Evolutionary conservation across 2,797 vertebrate species (phyloP).

Genomic region (Arnoldichthys spilopterus): DNA sequence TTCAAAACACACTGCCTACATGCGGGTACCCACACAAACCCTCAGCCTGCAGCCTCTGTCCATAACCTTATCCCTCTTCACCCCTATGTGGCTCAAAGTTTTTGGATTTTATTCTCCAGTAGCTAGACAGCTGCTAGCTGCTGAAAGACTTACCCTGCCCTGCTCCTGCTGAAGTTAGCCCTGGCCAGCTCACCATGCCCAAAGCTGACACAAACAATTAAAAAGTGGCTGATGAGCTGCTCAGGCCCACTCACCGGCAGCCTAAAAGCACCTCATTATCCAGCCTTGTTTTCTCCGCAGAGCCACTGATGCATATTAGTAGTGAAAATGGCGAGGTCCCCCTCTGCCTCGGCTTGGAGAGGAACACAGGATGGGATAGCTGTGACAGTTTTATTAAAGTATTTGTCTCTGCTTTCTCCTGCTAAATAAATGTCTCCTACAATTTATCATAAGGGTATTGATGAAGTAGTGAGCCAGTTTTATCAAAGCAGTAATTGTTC

Average conservation of each 20-base stretch:
- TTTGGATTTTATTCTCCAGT: not conserved
- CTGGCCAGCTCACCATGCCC: not conserved
- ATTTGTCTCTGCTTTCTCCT: constrained; percentile 63
- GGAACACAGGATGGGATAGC: constrained; percentile 52
- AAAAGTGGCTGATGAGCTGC: constrained; percentile 24
- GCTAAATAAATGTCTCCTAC: constrained; percentile 71
- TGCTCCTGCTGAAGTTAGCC: constrained; percentile 18
- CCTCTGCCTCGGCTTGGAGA: constrained; percentile 42
- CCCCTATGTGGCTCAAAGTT: constrained; percentile 8
- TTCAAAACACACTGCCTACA: constrained; percentile 27
- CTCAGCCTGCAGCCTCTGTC: constrained; percentile 26
- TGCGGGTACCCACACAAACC: constrained; percentile 35
- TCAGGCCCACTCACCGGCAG: constrained; percentile 36
- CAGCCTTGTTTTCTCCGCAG: constrained; percentile 40
- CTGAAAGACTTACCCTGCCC: constrained; percentile 25
- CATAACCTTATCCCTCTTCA: constrained; percentile 41
- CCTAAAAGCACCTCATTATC: constrained; percentile 54
- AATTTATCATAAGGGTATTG: constrained; percentile 69
- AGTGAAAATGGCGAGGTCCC: constrained; percentile 22
- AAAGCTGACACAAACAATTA: constrained; percentile 29
- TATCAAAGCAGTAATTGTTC: constrained; percentile 77
- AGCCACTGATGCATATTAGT: constrained; percentile 48
- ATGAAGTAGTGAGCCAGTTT: constrained; percentile 69
- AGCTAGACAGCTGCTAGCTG: constrained; percentile 27
- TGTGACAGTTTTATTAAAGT: constrained; percentile 70